These are phyloP conservation scores for Synergus laeviventris DNA, from an alignment of 2,888 invertebrate genomes.

Conservation along the genomic window DNA sequence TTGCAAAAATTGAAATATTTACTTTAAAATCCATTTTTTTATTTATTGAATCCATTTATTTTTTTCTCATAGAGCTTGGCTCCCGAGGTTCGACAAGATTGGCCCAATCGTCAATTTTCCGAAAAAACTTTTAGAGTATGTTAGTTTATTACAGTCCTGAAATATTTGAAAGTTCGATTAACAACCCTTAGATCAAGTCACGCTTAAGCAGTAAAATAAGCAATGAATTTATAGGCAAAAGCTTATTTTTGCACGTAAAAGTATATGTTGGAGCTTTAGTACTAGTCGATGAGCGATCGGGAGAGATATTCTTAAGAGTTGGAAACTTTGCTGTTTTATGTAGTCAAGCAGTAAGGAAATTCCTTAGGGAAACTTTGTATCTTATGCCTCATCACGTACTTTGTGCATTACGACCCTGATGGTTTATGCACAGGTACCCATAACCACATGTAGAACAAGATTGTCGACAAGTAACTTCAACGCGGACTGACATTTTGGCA, in stretches of 20 bases:
- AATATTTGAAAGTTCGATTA: not conserved
- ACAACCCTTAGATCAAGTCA: slow-evolving; percentile 12
- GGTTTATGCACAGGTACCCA: slow-evolving; percentile 36
- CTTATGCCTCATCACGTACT: slow-evolving; percentile 39
- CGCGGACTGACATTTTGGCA: slow-evolving; percentile 28
- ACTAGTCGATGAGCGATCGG: slow-evolving; percentile 18
- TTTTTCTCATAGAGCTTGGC: too few species aligned
- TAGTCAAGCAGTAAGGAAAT: slow-evolving; percentile 10
- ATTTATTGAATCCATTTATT: too few species aligned
- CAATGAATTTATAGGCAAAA: slow-evolving; percentile 19
- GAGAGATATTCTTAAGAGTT: slow-evolving; percentile 17
- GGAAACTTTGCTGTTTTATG: slow-evolving; percentile 17
- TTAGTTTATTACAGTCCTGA: not conserved
- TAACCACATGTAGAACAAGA: slow-evolving; percentile 37
- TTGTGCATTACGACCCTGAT: slow-evolving; percentile 19
- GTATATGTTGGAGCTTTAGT: not conserved
- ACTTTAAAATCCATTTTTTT: too few species aligned
- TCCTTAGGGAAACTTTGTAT: slow-evolving; percentile 34
- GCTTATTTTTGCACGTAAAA: slow-evolving; percentile 14
- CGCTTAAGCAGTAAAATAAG: slow-evolving; percentile 29
- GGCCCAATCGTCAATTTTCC: too few species aligned
- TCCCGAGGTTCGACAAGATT: too few species aligned
- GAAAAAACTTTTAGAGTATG: not conserved
- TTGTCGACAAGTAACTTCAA: slow-evolving; percentile 21
- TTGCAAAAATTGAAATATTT: too few species aligned